Percentiles rank a stretch among this genome's conserved stretches.
phyloP scores from a whole-genome alignment of 1,140 invertebrate genomes.

The Amphibalanus amphitrite region DNA sequence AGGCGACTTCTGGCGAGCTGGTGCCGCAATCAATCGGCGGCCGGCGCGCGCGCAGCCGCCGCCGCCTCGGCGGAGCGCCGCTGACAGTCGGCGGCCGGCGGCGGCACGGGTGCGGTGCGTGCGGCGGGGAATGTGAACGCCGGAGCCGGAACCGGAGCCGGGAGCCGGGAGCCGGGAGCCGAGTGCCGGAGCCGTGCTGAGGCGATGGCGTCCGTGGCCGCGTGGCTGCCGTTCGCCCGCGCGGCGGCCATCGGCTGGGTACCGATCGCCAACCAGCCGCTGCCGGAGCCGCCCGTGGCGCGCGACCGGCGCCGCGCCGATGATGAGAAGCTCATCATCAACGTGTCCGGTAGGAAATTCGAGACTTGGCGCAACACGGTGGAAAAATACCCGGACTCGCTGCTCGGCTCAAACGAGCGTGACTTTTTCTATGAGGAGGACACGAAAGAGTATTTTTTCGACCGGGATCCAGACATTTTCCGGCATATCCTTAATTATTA shows the following conservation, averaged over 20 bases:
- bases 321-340: slow-evolving; percentile 79
- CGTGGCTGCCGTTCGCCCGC: slow-evolving; percentile 97
- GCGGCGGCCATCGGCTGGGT: slow-evolving; percentile 98
- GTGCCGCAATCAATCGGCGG: too few relatives aligned
- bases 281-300: slow-evolving; percentile 79
- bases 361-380: slow-evolving; percentile 98
- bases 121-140: too few relatives aligned
- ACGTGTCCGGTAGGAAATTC: slow-evolving; percentile 81
- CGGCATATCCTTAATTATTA: too few relatives aligned
- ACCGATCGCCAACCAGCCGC: slow-evolving; percentile 79
- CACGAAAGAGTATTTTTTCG: slow-evolving; percentile 96
- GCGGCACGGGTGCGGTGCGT: too few relatives aligned
- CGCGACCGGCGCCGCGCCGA: slow-evolving; percentile 70
- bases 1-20: too few relatives aligned
- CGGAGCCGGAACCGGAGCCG: too few relatives aligned
- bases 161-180: too few relatives aligned
- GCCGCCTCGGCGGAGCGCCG: too few relatives aligned
- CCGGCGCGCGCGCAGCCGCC: too few relatives aligned
- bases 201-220: slow-evolving; percentile 93
- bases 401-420: slow-evolving; percentile 91
- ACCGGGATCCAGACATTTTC: slow-evolving; percentile 97
- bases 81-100: too few relatives aligned
- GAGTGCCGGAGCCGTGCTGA: too few relatives aligned
- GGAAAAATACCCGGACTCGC: slow-evolving; percentile 96
- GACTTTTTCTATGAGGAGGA: too few relatives aligned